phyloP scores from a whole-genome alignment of 1,140 invertebrate genomes.

The Dendroctonus ponderosae region DNA sequence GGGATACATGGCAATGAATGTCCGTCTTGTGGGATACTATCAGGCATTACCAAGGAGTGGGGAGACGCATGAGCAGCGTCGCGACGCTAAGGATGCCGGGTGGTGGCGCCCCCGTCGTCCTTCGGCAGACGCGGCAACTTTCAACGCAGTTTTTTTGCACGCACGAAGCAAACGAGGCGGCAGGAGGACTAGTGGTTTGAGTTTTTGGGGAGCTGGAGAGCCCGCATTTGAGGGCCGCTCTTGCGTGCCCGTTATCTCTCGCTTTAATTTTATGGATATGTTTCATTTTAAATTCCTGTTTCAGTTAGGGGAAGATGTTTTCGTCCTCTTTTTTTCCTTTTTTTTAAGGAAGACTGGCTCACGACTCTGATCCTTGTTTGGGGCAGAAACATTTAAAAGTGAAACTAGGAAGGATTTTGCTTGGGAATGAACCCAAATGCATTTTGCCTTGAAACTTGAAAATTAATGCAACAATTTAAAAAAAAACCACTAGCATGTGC shows the following conservation, averaged over 20 bases:
- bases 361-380: no score
- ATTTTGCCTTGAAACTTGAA: no score
- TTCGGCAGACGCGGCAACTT: conserved; percentile 40
- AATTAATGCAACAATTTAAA: no score
- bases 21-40: conserved; percentile 52
- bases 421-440: no score
- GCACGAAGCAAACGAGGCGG: conserved; percentile 2
- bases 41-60: conserved; percentile 51
- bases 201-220: conserved; percentile 13
- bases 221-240: conserved; percentile 8
- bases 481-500: no score
- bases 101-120: conserved; percentile 48
- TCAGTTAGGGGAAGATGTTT: background rate
- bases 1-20: conserved; percentile 53
- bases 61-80: conserved; percentile 52
- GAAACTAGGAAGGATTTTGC: no score
- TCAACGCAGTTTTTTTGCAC: conserved; percentile 39
- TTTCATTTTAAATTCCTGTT: conserved; percentile 19
- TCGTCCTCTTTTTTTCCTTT: background rate
- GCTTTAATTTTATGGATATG: conserved; percentile 29
- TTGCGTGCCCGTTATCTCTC: conserved; percentile 21
- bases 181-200: conserved; percentile 28
- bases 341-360: no score
- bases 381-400: no score
- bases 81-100: conserved; percentile 51